These are phyloP conservation scores for Oncorhynchus keta DNA, from an alignment of 2,113 vertebrate genomes.

Conservation along the genomic window DNA sequence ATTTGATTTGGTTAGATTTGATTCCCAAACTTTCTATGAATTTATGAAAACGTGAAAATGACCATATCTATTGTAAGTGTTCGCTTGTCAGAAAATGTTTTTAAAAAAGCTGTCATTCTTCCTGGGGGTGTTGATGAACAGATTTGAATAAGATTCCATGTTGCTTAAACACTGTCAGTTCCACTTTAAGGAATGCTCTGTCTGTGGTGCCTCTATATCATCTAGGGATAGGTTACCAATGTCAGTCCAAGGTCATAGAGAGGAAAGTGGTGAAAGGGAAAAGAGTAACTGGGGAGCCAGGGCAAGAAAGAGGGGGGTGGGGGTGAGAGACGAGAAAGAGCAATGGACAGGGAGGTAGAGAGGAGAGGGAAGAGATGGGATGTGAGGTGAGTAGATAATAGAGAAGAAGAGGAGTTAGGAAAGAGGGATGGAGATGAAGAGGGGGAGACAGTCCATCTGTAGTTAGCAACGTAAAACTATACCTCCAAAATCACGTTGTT, in stretches of 20 bases:
- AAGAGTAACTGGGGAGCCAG: background rate
- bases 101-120: too few species aligned
- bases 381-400: background rate
- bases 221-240: conserved; percentile 58
- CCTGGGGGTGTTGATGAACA: too few species aligned
- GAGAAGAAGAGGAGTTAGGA: background rate
- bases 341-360: background rate
- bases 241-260: conserved; percentile 48
- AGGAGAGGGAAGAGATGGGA: background rate
- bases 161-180: too few species aligned
- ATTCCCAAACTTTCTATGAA: too few species aligned
- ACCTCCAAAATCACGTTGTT: too few species aligned
- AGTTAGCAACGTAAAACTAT: too few species aligned
- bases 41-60: too few species aligned
- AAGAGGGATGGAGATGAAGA: background rate
- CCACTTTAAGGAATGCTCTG: conserved; percentile 30
- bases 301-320: background rate
- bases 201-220: conserved; percentile 56
- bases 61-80: too few species aligned
- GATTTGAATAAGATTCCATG: too few species aligned
- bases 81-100: too few species aligned
- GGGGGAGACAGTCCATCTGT: conserved; percentile 26
- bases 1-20: too few species aligned
- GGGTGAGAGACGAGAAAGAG: background rate
- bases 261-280: background rate